These are phyloP conservation scores for Gari tellinella DNA, from an alignment of 2,888 invertebrate genomes.

Conservation along the genomic window DNA sequence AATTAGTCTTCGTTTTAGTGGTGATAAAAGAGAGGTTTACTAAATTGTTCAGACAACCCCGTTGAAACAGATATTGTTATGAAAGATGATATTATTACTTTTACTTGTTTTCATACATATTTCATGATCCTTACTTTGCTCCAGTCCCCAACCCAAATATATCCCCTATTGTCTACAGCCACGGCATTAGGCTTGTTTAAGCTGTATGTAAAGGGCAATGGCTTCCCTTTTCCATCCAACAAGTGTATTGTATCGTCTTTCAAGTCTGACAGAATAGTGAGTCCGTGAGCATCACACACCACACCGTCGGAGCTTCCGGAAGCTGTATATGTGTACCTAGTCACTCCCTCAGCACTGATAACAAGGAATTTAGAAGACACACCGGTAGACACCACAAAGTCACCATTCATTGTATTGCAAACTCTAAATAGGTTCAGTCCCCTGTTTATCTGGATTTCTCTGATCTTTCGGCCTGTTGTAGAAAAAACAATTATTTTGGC, in stretches of 20 bases:
- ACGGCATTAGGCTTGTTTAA: constrained; percentile 60
- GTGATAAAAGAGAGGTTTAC: too few relatives aligned
- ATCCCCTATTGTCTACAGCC: constrained; percentile 47
- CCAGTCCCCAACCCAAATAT: constrained; percentile 55
- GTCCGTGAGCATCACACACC: constrained; percentile 52
- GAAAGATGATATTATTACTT: too few relatives aligned
- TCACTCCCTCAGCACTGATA: constrained; percentile 39
- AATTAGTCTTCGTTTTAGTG: too few relatives aligned
- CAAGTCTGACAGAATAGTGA: constrained; percentile 47
- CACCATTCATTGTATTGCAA: constrained; percentile 54
- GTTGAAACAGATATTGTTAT: too few relatives aligned
- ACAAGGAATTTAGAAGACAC: constrained; percentile 46
- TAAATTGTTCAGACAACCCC: too few relatives aligned
- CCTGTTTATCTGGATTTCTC: constrained; percentile 46
- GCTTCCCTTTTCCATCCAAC: constrained; percentile 53
- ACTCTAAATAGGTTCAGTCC: constrained; percentile 44
- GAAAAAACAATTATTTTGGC: constrained; percentile 49
- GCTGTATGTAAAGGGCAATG: constrained; percentile 54
- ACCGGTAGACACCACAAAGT: constrained; percentile 53
- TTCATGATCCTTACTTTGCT: constrained; percentile 56
- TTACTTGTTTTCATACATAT: constrained; percentile 31
- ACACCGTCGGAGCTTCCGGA: constrained; percentile 56
- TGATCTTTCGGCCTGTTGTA: constrained; percentile 34
- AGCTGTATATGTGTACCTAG: constrained; percentile 51
- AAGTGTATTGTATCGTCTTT: constrained; percentile 57